These are phyloP conservation scores for Thunnus albacares DNA, from an alignment of 2,797 vertebrate species.

Conservation along the genomic window DNA sequence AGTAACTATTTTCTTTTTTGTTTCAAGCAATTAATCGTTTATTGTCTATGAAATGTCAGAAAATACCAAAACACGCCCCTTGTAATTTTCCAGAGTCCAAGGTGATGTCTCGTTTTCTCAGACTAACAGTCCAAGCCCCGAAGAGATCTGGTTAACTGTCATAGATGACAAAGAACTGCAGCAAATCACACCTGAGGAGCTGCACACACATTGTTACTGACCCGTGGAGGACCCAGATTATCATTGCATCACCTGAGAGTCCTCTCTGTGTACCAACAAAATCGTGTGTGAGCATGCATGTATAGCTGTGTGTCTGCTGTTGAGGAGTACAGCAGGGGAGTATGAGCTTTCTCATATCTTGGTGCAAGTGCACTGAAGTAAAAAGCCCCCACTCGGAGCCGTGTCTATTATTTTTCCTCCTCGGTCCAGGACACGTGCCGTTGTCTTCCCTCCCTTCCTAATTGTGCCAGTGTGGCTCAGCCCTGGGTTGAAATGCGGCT, in stretches of 20 bases:
- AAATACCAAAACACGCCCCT: not conserved
- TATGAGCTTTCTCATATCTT: constrained; percentile 45
- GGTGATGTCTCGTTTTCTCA: not conserved
- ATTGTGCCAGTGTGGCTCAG: constrained; percentile 59
- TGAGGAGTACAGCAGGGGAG: constrained; percentile 22
- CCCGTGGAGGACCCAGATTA: constrained; percentile 14
- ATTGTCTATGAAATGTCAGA: not conserved
- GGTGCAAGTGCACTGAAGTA: constrained; percentile 56
- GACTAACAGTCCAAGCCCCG: not conserved
- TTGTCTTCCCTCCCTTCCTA: constrained; percentile 58
- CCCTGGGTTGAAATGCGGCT: constrained; percentile 63
- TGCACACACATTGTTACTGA: constrained; percentile 7
- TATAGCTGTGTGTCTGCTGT: constrained; percentile 4
- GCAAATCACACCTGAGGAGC: not conserved
- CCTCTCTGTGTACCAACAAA: not conserved
- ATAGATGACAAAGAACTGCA: not conserved
- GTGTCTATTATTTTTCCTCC: constrained; percentile 56
- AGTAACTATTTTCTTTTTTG: too few relatives aligned
- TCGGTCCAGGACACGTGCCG: constrained; percentile 51
- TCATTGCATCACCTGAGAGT: constrained; percentile 30
- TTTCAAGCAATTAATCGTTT: too few relatives aligned
- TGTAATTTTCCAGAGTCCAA: not conserved
- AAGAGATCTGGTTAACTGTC: not conserved
- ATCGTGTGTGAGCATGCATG: constrained; percentile 8
- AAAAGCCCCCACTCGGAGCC: constrained; percentile 51